Evolutionary conservation across 2,888 invertebrate genomes (phyloP).

Genomic region (Archips xylosteana): DNA sequence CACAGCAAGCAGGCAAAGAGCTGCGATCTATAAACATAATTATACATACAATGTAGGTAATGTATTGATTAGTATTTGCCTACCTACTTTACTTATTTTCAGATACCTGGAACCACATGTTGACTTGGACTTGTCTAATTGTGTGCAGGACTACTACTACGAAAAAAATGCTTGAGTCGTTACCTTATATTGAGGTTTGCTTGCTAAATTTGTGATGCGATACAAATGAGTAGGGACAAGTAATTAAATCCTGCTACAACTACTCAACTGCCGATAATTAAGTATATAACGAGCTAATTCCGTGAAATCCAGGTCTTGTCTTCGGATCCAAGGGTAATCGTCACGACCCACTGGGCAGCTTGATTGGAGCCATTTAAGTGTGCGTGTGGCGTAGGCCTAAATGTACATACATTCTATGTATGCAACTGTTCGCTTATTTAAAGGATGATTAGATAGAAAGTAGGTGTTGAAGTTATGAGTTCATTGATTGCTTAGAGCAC

Average conservation of each 20-base stretch:
- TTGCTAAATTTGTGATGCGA: slow-evolving; percentile 49
- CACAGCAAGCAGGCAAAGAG: slow-evolving; percentile 57
- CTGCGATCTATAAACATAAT: slow-evolving; percentile 53
- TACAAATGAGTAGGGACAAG: slow-evolving; percentile 47
- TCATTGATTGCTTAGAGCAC: neutral
- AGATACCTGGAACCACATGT: slow-evolving; percentile 63
- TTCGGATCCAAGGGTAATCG: slow-evolving; percentile 55
- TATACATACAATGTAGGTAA: neutral
- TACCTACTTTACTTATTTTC: neutral
- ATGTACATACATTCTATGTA: neutral
- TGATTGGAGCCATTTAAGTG: slow-evolving; percentile 45
- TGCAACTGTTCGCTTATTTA: slow-evolving; percentile 23
- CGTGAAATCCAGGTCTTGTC: slow-evolving; percentile 62
- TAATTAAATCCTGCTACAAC: slow-evolving; percentile 34
- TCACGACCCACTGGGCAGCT: slow-evolving; percentile 52
- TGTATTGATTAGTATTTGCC: neutral
- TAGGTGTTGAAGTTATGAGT: slow-evolving; percentile 2
- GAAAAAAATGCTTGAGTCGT: slow-evolving; percentile 44
- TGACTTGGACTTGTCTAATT: slow-evolving; percentile 54
- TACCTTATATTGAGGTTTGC: slow-evolving; percentile 57
- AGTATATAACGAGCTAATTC: slow-evolving; percentile 48
- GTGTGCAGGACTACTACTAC: slow-evolving; percentile 65
- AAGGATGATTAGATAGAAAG: slow-evolving; percentile 35
- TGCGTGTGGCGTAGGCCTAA: slow-evolving; percentile 24
- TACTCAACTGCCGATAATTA: slow-evolving; percentile 15